A percentile compares a stretch with the other conserved stretches of the same genome.
These are phyloP conservation scores for Mactra quadrangularis DNA, from an alignment of 1,140 invertebrate genomes.

Conservation along the genomic window DNA sequence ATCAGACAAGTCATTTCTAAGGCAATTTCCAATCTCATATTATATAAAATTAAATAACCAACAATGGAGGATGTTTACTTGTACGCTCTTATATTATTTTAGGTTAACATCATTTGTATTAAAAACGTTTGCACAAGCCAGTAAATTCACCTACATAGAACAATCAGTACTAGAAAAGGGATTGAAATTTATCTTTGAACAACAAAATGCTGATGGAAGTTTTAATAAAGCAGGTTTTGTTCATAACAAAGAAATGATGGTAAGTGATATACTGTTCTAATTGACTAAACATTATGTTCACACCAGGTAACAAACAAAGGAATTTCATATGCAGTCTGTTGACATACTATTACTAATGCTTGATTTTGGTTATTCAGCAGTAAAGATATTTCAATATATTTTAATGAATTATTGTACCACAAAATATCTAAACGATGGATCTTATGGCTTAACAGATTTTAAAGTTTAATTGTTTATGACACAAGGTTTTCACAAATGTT, in stretches of 20 bases:
- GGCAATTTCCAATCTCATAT: no score
- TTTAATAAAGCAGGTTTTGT: slow-evolving; percentile 85
- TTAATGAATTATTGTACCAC: no score
- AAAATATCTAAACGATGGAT: no score
- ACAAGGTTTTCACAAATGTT: no score
- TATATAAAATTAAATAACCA: no score
- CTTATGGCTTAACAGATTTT: no score
- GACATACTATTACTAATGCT: no score
- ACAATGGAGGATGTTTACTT: neutral
- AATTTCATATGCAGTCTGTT: neutral
- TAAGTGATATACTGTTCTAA: no score
- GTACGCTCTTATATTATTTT: neutral
- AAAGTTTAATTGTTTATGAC: no score
- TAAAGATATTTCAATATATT: neutral
- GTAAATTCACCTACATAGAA: slow-evolving; percentile 88
- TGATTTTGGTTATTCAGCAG: neutral
- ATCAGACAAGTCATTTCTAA: no score
- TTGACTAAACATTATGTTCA: neutral
- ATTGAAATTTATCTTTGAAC: slow-evolving; percentile 90
- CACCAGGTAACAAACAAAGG: neutral
- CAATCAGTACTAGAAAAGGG: slow-evolving; percentile 88
- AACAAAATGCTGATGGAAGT: slow-evolving; percentile 91
- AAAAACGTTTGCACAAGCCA: slow-evolving; percentile 92
- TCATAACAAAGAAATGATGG: slow-evolving; percentile 72
- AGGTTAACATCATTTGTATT: slow-evolving; percentile 94